These are phyloP conservation scores for Sitophilus oryzae DNA, from an alignment of 1,140 invertebrate genomes.

Conservation along the genomic window DNA sequence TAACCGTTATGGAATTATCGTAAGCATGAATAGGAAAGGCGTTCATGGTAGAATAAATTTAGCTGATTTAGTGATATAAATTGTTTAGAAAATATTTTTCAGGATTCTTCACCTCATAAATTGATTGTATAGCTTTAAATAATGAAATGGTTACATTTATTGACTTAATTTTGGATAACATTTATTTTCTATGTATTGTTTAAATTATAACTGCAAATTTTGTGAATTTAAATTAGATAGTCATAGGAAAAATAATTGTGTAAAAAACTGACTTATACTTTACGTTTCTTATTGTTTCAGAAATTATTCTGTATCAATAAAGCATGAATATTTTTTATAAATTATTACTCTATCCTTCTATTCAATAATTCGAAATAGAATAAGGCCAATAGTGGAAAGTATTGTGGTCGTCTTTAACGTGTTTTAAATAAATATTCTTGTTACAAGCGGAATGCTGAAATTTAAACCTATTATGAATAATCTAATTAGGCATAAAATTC, in stretches of 20 bases:
- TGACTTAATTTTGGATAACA: background rate
- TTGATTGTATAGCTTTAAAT: background rate
- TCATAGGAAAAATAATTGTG: background rate
- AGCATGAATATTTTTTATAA: conserved; percentile 9
- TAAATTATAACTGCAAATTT: background rate
- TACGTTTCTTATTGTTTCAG: background rate
- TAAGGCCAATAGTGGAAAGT: background rate
- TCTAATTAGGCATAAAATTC: background rate
- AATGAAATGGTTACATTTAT: background rate
- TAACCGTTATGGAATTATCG: too few species aligned
- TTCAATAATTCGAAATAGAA: background rate
- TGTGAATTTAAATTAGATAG: background rate
- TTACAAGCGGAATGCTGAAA: background rate
- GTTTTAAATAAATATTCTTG: background rate
- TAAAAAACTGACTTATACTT: background rate
- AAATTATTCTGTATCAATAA: conserved; percentile 6
- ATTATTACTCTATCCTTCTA: conserved; percentile 4
- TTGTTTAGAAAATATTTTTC: background rate
- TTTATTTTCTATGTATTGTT: background rate
- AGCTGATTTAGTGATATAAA: background rate
- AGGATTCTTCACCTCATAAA: background rate
- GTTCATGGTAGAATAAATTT: background rate
- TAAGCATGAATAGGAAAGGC: too few species aligned
- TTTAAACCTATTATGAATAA: background rate
- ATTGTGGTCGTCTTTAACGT: background rate